These are phyloP conservation scores for Saxicola maurus DNA, from an alignment of 2,797 vertebrate species.

Conservation along the genomic window DNA sequence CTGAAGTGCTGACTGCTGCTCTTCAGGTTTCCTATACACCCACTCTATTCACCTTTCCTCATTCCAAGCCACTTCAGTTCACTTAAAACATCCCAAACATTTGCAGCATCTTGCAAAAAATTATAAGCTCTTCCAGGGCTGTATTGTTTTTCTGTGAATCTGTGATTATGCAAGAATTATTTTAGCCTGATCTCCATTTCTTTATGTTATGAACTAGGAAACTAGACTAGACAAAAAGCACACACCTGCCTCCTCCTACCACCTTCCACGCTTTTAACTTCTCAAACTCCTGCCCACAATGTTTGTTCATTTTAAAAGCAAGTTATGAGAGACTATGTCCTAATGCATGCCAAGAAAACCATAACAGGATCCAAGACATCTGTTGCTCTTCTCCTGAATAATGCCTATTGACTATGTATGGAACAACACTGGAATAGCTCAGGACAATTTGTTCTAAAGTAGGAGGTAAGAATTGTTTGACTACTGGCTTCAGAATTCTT, in stretches of 20 bases:
- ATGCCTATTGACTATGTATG: background rate
- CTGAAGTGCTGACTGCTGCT: background rate
- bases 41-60: background rate
- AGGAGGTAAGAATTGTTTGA: background rate
- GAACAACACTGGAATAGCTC: background rate
- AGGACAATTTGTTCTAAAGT: slow-evolving; percentile 12
- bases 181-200: background rate
- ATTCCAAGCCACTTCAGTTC: background rate
- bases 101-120: background rate
- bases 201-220: background rate
- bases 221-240: background rate
- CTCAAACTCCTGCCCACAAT: background rate
- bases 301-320: background rate
- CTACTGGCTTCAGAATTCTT: slow-evolving; percentile 2
- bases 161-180: background rate
- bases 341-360: background rate
- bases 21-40: background rate
- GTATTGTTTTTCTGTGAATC: background rate
- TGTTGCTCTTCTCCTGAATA: background rate
- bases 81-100: background rate
- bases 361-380: background rate
- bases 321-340: background rate
- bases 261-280: background rate
- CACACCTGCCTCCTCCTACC: slow-evolving; percentile 7
- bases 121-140: background rate